Conservation (phyloP, 2,113 vertebrate genomes). For the Anser cygnoides region DNA sequence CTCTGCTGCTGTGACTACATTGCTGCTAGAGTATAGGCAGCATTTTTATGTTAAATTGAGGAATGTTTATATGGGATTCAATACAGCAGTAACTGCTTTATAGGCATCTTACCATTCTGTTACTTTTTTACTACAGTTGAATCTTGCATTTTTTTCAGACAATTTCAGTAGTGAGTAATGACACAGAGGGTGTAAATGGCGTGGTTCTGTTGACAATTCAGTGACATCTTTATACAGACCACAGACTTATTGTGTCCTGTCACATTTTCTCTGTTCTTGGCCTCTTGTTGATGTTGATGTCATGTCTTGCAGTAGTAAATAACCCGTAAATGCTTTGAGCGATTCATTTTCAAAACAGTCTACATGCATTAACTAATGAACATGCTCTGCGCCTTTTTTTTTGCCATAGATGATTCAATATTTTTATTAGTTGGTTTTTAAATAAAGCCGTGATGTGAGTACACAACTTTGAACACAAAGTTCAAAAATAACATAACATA, state of each 20-base stretch:
- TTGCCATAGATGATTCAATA: neutral
- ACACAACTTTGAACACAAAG: neutral
- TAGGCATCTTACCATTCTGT: neutral
- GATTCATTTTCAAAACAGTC: neutral
- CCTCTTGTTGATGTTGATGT: neutral
- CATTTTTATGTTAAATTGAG: neutral
- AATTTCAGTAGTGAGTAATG: slow-evolving; percentile 6
- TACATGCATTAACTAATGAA: neutral
- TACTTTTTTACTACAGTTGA: neutral
- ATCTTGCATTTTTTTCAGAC: slow-evolving; percentile 23
- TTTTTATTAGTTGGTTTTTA: slow-evolving; percentile 4
- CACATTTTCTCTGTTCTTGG: neutral
- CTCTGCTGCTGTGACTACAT: neutral
- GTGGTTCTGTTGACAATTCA: neutral
- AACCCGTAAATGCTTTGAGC: neutral
- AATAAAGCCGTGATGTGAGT: neutral
- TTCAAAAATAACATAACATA: neutral
- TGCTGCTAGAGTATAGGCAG: neutral
- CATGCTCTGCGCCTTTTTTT: neutral
- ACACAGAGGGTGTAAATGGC: neutral
- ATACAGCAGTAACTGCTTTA: neutral
- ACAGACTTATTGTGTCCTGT: neutral
- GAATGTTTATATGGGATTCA: neutral
- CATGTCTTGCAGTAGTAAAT: neutral
- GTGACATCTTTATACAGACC: neutral